Percentiles rank a stretch among this genome's conserved stretches.
Conservation (phyloP, 2,797 vertebrate genomes). For the Gephyroberyx darwinii region DNA sequence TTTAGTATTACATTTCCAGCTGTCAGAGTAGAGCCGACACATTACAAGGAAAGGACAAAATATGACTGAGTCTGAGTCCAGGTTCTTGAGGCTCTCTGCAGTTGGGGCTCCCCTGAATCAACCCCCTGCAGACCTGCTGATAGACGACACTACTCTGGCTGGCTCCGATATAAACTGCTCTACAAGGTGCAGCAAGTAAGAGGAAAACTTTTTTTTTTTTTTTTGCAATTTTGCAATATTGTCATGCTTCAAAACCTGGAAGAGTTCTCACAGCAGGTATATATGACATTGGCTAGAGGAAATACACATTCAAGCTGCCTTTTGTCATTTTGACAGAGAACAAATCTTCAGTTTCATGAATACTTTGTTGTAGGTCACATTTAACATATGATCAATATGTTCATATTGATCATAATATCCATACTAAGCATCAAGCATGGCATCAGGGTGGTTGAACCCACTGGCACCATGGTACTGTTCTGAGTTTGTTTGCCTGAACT, state of each 20-base stretch:
- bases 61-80: too few species aligned
- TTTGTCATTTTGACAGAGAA: background rate
- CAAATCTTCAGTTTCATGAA: background rate
- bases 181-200: background rate
- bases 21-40: conserved; percentile 1
- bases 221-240: background rate
- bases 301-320: background rate
- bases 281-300: background rate
- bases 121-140: background rate
- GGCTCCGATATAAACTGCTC: background rate
- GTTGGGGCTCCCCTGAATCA: too few species aligned
- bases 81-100: too few species aligned
- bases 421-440: background rate
- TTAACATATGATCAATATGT: too few species aligned
- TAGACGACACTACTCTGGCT: background rate
- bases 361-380: too few species aligned
- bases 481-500: background rate
- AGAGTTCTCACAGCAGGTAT: background rate
- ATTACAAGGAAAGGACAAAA: too few species aligned
- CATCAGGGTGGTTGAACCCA: background rate
- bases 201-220: background rate
- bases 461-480: background rate
- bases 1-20: conserved; percentile 1
- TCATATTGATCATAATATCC: background rate
- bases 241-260: background rate